A percentile compares a stretch with the other conserved stretches of the same genome.
phyloP scores from a whole-genome alignment of 2,113 vertebrate species.

The Brevimyrus niger region DNA sequence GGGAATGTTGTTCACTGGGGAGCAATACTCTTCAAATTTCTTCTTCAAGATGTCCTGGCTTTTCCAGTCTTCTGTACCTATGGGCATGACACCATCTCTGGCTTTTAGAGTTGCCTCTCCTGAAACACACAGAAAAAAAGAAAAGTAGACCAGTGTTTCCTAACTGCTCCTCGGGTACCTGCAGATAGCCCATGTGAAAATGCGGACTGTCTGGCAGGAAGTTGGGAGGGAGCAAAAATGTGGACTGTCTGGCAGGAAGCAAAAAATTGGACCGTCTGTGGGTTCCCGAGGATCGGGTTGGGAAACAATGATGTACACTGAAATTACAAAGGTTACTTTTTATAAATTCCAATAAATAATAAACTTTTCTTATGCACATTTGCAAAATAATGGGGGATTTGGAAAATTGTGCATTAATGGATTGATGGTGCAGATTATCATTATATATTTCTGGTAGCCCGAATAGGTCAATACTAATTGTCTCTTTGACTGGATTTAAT shows the following conservation, averaged over 20 bases:
- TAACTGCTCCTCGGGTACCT: background rate
- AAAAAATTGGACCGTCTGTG: background rate
- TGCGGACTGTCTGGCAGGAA: background rate
- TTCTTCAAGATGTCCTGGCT: constrained; percentile 44
- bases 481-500: background rate
- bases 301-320: background rate
- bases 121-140: constrained; percentile 23
- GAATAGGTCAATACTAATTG: constrained; percentile 3
- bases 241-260: background rate
- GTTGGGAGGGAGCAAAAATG: background rate
- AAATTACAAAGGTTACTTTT: background rate
- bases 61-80: constrained; percentile 36
- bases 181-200: background rate
- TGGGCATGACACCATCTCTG: constrained; percentile 40
- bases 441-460: background rate
- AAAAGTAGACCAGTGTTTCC: background rate
- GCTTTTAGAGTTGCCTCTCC: constrained; percentile 46
- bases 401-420: background rate
- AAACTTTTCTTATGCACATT: background rate
- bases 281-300: background rate
- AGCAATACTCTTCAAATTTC: constrained; percentile 61
- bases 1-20: constrained; percentile 31
- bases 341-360: background rate
- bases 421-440: background rate
- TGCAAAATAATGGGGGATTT: background rate